Evolutionary conservation across 2,888 invertebrate species (phyloP).

Genomic region (Balanococcus diminutus): DNA sequence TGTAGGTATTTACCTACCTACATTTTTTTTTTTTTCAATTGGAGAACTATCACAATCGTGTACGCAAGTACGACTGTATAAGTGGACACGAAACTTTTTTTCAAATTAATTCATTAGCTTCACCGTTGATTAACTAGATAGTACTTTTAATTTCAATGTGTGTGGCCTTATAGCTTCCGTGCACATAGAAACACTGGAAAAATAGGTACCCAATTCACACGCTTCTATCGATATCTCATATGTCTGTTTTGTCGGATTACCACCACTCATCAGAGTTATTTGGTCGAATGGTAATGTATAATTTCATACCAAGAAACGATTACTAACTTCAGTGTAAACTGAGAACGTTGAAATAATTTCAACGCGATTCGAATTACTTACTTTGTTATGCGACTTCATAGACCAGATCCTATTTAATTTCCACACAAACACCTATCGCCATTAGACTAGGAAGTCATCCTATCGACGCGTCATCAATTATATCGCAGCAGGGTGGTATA

Average conservation of each 20-base stretch:
- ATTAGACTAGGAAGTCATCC: too few species aligned
- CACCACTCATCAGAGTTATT: not conserved
- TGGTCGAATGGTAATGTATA: conserved; percentile 13
- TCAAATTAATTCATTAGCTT: not conserved
- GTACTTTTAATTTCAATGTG: conserved; percentile 7
- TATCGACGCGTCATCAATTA: not conserved
- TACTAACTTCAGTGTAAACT: not conserved
- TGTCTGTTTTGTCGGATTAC: not conserved
- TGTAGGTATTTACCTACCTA: too few species aligned
- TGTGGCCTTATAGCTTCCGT: conserved; percentile 34
- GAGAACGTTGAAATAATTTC: conserved; percentile 1
- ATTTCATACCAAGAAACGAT: conserved; percentile 14
- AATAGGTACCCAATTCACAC: not conserved
- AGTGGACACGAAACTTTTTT: not conserved
- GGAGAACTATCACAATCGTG: not conserved
- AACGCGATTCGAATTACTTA: conserved; percentile 19
- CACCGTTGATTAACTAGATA: not conserved
- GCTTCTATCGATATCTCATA: not conserved
- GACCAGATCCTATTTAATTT: not conserved
- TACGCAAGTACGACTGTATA: not conserved
- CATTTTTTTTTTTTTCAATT: not conserved
- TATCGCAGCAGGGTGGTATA: too few species aligned
- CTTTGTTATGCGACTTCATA: conserved; percentile 4
- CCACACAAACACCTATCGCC: not conserved
- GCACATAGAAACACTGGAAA: not conserved